Conservation (phyloP, 1,140 invertebrate genomes). For the Cheumatopsyche charites region DNA sequence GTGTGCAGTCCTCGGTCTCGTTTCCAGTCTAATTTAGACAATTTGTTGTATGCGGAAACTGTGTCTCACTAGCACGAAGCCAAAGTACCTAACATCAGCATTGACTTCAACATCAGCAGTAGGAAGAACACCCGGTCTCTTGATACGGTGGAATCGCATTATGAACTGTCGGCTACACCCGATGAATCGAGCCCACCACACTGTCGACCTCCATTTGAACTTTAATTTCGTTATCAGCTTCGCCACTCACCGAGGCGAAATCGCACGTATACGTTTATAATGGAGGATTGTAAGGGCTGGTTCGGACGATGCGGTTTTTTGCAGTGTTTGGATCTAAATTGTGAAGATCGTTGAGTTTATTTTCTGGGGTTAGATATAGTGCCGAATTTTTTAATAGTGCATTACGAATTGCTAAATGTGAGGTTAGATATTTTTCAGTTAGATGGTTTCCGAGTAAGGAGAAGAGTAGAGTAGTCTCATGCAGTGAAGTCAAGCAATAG, state of each 20-base stretch:
- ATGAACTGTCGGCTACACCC: slow-evolving; percentile 46
- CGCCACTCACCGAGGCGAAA: not conserved
- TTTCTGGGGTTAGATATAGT: too few species aligned
- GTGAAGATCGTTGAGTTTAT: too few species aligned
- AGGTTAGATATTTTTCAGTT: too few species aligned
- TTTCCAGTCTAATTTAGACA: slow-evolving; percentile 20
- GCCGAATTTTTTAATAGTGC: too few species aligned
- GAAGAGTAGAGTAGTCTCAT: too few species aligned
- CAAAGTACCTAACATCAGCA: not conserved
- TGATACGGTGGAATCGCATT: slow-evolving; percentile 44
- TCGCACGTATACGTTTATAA: not conserved
- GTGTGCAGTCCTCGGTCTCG: not conserved
- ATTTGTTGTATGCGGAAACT: slow-evolving; percentile 31
- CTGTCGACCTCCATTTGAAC: slow-evolving; percentile 26
- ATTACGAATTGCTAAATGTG: too few species aligned
- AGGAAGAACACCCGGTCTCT: not conserved
- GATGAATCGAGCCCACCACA: slow-evolving; percentile 33
- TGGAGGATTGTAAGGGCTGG: too few species aligned
- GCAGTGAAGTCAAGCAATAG: too few species aligned
- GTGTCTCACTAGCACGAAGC: not conserved
- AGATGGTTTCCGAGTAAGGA: too few species aligned
- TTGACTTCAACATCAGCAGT: not conserved
- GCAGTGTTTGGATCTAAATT: too few species aligned
- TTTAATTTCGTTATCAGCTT: slow-evolving; percentile 30
- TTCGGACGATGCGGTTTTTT: too few species aligned